Percentiles rank a stretch among this genome's conserved stretches.
Conservation (phyloP, 2,888 invertebrate species). For the Leptinotarsa juncta region DNA sequence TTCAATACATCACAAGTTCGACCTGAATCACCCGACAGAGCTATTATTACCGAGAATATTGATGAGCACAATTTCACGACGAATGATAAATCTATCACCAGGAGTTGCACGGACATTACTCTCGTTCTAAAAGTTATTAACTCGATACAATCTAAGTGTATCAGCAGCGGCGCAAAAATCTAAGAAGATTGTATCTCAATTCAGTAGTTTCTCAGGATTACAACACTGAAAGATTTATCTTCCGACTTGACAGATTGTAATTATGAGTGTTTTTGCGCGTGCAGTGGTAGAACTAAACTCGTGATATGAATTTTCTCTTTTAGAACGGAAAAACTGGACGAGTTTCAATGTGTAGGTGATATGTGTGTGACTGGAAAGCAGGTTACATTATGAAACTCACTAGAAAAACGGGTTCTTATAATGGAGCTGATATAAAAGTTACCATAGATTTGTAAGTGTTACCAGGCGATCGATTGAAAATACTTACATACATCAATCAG, state of each 20-base stretch:
- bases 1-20: constrained; percentile 9
- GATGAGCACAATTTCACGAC: constrained; percentile 27
- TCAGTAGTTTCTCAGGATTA: constrained; percentile 51
- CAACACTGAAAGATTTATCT: constrained; percentile 49
- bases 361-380: constrained; percentile 1
- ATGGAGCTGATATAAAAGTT: no score
- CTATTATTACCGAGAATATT: constrained; percentile 20
- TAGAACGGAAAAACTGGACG: constrained; percentile 21
- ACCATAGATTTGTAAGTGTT: no score
- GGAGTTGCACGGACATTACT: constrained; percentile 48
- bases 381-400: not conserved
- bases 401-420: not conserved
- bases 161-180: constrained; percentile 49
- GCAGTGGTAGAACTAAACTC: constrained; percentile 23
- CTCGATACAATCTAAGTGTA: constrained; percentile 49
- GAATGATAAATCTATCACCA: constrained; percentile 47
- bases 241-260: constrained; percentile 47
- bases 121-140: constrained; percentile 46
- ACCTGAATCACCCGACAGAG: constrained; percentile 15
- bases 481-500: no score
- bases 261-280: constrained; percentile 45
- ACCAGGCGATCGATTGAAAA: no score
- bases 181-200: constrained; percentile 49
- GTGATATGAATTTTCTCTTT: constrained; percentile 31
- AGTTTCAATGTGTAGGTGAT: constrained; percentile 20